A percentile compares a stretch with the other conserved stretches of the same genome.
These are phyloP conservation scores for Caenorhabditis sp. DNA, from an alignment of 2,888 invertebrate species.

Conservation along the genomic window DNA sequence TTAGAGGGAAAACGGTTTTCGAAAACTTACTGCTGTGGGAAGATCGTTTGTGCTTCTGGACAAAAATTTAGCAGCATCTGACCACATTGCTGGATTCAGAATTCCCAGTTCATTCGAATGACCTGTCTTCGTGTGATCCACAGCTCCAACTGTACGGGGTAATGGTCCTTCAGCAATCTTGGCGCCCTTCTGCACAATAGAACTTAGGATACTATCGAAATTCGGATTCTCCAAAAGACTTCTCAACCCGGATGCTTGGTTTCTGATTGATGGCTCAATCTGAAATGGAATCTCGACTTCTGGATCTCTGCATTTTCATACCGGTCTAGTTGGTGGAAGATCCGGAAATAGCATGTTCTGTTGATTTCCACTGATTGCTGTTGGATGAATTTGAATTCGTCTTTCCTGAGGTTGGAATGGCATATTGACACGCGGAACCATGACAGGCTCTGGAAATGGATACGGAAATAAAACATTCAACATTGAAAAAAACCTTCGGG, in stretches of 20 bases:
- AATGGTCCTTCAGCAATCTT: slow-evolving; percentile 54
- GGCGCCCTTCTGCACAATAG: slow-evolving; percentile 58
- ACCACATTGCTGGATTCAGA: slow-evolving; percentile 63
- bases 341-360: slow-evolving; percentile 64
- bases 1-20: neutral
- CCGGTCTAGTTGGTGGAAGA: slow-evolving; percentile 57
- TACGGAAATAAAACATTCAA: neutral
- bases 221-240: slow-evolving; percentile 58
- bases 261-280: slow-evolving; percentile 52
- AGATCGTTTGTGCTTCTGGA: slow-evolving; percentile 52
- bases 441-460: slow-evolving; percentile 14
- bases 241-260: slow-evolving; percentile 28
- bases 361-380: slow-evolving; percentile 40
- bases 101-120: slow-evolving; percentile 27
- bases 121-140: slow-evolving; percentile 38
- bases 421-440: slow-evolving; percentile 58
- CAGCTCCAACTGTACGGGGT: slow-evolving; percentile 56
- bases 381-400: slow-evolving; percentile 43
- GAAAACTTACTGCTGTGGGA: slow-evolving; percentile 50
- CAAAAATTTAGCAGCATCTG: slow-evolving; percentile 54
- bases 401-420: slow-evolving; percentile 54
- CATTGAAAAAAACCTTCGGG: slow-evolving; percentile 23
- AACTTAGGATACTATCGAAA: slow-evolving; percentile 53
- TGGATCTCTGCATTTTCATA: neutral
- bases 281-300: slow-evolving; percentile 6